phyloP scores from a whole-genome alignment of 2,888 invertebrate genomes.

The Ecliptopera silaceata region DNA sequence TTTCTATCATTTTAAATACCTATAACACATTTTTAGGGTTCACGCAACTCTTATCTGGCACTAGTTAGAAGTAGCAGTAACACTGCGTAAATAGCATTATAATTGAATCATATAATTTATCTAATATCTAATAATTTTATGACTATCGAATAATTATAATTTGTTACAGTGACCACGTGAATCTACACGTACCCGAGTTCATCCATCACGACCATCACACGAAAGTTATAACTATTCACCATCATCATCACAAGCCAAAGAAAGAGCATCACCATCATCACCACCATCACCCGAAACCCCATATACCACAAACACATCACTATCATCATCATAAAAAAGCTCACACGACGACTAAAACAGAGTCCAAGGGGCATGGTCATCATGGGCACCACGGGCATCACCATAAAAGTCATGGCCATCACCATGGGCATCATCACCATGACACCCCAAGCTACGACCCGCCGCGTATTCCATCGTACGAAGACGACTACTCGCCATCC shows the following conservation, averaged over 20 bases:
- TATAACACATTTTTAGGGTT: no score
- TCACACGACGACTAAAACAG: slow-evolving; percentile 54
- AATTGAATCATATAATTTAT: not conserved
- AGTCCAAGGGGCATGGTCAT: slow-evolving; percentile 54
- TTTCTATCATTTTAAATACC: no score
- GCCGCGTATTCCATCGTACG: slow-evolving; percentile 52
- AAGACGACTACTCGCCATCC: slow-evolving; percentile 56
- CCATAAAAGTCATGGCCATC: slow-evolving; percentile 38
- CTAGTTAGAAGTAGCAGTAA: not conserved
- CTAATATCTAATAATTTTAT: no score
- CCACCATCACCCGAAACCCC: slow-evolving; percentile 62
- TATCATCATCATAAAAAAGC: slow-evolving; percentile 69
- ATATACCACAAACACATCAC: slow-evolving; percentile 57
- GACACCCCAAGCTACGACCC: slow-evolving; percentile 58
- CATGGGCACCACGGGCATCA: slow-evolving; percentile 47
- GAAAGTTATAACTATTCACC: slow-evolving; percentile 83
- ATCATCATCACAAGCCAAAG: slow-evolving; percentile 77
- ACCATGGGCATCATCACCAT: slow-evolving; percentile 57
- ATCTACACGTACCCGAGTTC: slow-evolving; percentile 83
- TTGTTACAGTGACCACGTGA: slow-evolving; percentile 81
- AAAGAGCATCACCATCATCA: slow-evolving; percentile 72
- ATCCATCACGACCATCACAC: slow-evolving; percentile 84
- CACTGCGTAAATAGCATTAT: not conserved
- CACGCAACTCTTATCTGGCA: no score
- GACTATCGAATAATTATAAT: not conserved